Percentiles rank a stretch among this genome's conserved stretches.
Conservation (phyloP, 2,113 vertebrate genomes). For the Mustelus asterias region DNA sequence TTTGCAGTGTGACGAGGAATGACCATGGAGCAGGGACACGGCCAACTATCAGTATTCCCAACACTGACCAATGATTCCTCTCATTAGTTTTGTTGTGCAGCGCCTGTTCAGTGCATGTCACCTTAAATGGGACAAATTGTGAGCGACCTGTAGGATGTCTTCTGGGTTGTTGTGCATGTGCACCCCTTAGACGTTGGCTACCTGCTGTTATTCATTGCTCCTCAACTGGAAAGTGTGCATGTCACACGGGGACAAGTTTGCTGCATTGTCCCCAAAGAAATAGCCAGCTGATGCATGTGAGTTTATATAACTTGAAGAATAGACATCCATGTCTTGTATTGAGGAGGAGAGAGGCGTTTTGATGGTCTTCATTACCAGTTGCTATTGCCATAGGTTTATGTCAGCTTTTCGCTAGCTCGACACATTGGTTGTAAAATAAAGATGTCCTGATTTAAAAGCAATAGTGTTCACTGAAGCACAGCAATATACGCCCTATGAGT, state of each 20-base stretch:
- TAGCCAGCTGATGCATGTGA: background rate
- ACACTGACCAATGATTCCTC: no score
- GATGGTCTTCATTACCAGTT: background rate
- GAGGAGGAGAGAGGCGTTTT: background rate
- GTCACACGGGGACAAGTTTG: background rate
- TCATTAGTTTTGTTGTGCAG: no score
- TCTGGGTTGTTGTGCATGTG: no score
- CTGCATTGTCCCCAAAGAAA: background rate
- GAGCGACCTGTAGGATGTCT: no score
- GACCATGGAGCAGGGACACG: background rate
- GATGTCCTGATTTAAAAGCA: background rate
- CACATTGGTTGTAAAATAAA: background rate
- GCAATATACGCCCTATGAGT: background rate
- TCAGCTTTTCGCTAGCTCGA: background rate
- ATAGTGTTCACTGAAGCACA: background rate
- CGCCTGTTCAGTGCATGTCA: no score
- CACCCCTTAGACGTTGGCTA: no score
- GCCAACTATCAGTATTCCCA: background rate
- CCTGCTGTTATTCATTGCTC: background rate
- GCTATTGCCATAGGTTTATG: background rate
- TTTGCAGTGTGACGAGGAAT: background rate
- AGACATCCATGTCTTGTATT: background rate
- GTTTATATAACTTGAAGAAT: background rate
- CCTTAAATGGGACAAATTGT: no score
- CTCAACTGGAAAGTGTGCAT: background rate